Evolutionary conservation across 2,797 vertebrate species (phyloP).

Genomic region (Liparis tanakae): DNA sequence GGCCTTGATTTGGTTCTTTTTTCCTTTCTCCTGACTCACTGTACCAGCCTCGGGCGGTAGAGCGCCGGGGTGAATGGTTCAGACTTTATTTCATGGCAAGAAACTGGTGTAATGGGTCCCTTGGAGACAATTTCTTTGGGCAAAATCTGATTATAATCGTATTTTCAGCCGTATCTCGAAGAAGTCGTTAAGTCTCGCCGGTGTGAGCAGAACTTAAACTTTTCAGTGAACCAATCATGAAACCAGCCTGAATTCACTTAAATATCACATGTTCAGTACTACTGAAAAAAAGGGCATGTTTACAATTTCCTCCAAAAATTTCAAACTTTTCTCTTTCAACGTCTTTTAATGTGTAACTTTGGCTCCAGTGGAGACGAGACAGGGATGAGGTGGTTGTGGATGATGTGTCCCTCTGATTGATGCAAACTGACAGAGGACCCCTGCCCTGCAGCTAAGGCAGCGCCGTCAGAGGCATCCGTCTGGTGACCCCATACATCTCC

Average conservation of each 20-base stretch:
- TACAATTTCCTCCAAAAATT: background rate
- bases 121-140: constrained; percentile 62
- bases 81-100: constrained; percentile 62
- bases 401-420: constrained; percentile 69
- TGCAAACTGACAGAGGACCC: constrained; percentile 72
- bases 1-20: constrained; percentile 31
- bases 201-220: constrained; percentile 21
- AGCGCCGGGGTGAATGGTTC: constrained; percentile 38
- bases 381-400: constrained; percentile 42
- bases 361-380: constrained; percentile 46
- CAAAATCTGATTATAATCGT: constrained; percentile 66
- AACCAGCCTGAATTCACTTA: background rate
- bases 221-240: constrained; percentile 8
- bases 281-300: constrained; percentile 3
- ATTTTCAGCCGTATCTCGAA: constrained; percentile 45
- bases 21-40: constrained; percentile 36
- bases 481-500: constrained; percentile 71
- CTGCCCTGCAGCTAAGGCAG: constrained; percentile 75
- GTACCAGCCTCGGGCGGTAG: constrained; percentile 44
- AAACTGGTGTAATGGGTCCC: constrained; percentile 72
- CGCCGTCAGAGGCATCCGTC: constrained; percentile 68
- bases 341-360: constrained; percentile 29
- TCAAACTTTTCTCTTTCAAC: constrained; percentile 16
- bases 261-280: constrained; percentile 5
- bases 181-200: constrained; percentile 4